Conservation (phyloP, 2,888 invertebrate species). For the Drosophila kuntzei region DNA sequence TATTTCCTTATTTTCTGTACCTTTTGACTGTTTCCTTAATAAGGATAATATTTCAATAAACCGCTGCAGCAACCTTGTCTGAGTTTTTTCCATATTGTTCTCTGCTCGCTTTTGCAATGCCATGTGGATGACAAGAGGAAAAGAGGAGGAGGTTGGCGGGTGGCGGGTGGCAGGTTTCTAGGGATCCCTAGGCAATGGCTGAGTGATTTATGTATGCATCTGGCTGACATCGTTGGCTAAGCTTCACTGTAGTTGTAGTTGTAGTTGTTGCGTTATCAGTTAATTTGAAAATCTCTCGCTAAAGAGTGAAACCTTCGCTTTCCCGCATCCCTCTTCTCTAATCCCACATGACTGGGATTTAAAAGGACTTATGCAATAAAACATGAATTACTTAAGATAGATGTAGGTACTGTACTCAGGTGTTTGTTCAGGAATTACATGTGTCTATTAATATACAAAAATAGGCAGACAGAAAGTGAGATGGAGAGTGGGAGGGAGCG, state of each 20-base stretch:
- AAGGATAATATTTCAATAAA: conserved; percentile 22
- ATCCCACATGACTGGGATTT: background rate
- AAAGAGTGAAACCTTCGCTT: conserved; percentile 14
- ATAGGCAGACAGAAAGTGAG: background rate
- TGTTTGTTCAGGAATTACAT: background rate
- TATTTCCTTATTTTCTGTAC: background rate
- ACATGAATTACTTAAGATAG: background rate
- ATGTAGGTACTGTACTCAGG: conserved; percentile 4
- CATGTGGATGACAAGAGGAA: background rate
- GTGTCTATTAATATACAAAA: conserved; percentile 16
- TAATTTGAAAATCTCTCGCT: conserved; percentile 44
- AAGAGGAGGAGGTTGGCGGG: background rate
- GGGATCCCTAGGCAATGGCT: conserved; percentile 16
- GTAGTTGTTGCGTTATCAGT: conserved; percentile 29
- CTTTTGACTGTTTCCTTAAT: conserved; percentile 9
- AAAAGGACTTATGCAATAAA: conserved; percentile 11
- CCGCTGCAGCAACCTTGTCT: conserved; percentile 8
- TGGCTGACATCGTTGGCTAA: conserved; percentile 9
- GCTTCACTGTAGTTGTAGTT: conserved; percentile 4
- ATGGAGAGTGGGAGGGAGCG: conserved; percentile 9
- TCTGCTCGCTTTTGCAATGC: background rate
- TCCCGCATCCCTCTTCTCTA: background rate
- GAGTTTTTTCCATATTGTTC: background rate
- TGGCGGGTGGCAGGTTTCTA: too few species aligned
- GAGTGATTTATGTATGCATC: conserved; percentile 56